These are phyloP conservation scores for Aeoliscus strigatus DNA, from an alignment of 2,797 vertebrate genomes.

Conservation along the genomic window DNA sequence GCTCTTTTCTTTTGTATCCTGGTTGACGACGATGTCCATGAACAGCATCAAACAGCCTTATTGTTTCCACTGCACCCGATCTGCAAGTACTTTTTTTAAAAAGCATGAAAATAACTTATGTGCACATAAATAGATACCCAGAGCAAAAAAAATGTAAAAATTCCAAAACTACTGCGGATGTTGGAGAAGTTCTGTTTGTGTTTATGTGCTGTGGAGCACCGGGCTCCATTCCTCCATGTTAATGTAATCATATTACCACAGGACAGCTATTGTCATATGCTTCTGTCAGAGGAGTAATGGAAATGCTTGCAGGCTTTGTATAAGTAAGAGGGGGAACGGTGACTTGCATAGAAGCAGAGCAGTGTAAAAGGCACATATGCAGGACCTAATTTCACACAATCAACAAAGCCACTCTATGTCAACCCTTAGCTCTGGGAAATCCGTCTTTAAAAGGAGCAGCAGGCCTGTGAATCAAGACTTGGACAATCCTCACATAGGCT, in stretches of 20 bases:
- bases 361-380: conserved; percentile 45
- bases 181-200: conserved; percentile 19
- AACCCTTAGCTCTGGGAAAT: conserved; percentile 64
- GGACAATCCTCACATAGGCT: conserved; percentile 59
- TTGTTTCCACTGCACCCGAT: no score
- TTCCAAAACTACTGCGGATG: no score
- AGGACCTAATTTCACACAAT: conserved; percentile 68
- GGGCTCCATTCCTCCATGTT: conserved; percentile 43
- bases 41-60: no score
- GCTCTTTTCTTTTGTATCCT: no score
- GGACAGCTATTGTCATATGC: conserved; percentile 53
- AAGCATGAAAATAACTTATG: no score
- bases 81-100: no score
- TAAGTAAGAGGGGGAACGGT: conserved; percentile 43
- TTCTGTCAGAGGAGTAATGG: conserved; percentile 58
- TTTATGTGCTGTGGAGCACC: conserved; percentile 22
- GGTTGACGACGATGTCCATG: no score
- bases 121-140: no score
- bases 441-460: conserved; percentile 59
- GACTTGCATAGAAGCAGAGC: conserved; percentile 40
- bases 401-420: conserved; percentile 71
- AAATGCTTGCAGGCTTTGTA: conserved; percentile 52
- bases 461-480: conserved; percentile 55
- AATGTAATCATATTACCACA: conserved; percentile 67
- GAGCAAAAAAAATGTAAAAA: no score